Conservation (phyloP, 2,797 vertebrate species). For the Pipistrellus pygmaeus region DNA sequence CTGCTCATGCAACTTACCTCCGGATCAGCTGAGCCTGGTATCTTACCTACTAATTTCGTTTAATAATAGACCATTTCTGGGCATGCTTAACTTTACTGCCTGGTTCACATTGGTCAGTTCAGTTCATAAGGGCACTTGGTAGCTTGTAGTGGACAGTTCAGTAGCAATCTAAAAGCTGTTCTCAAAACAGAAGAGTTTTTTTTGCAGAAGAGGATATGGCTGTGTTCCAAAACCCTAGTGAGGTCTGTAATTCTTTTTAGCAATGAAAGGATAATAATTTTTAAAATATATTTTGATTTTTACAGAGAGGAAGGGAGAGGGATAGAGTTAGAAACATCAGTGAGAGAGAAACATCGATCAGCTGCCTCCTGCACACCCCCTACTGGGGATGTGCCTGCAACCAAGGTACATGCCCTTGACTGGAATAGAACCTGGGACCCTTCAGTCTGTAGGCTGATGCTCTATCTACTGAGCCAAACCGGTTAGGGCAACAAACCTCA, state of each 20-base stretch:
- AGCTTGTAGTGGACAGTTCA: neutral
- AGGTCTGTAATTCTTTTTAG: constrained; percentile 3
- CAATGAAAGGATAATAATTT: neutral
- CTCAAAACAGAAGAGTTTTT: neutral
- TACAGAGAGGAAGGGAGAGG: too few species aligned
- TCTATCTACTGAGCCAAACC: too few species aligned
- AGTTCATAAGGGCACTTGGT: neutral
- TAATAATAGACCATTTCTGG: neutral
- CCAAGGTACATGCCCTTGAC: too few species aligned
- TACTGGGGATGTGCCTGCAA: too few species aligned
- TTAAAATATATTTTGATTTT: neutral
- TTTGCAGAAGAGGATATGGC: neutral
- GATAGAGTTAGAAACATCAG: too few species aligned
- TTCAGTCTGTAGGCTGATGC: too few species aligned
- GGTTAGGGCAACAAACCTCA: neutral
- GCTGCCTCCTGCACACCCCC: too few species aligned
- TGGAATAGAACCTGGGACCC: too few species aligned
- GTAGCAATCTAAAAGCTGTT: neutral
- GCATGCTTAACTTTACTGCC: neutral
- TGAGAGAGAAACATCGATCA: too few species aligned
- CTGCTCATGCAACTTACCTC: neutral
- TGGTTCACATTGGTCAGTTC: neutral
- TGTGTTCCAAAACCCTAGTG: neutral
- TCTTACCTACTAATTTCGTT: neutral
- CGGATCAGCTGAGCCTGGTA: neutral